These are phyloP conservation scores for Chouioia cunea DNA, from an alignment of 2,888 invertebrate species.

Conservation along the genomic window DNA sequence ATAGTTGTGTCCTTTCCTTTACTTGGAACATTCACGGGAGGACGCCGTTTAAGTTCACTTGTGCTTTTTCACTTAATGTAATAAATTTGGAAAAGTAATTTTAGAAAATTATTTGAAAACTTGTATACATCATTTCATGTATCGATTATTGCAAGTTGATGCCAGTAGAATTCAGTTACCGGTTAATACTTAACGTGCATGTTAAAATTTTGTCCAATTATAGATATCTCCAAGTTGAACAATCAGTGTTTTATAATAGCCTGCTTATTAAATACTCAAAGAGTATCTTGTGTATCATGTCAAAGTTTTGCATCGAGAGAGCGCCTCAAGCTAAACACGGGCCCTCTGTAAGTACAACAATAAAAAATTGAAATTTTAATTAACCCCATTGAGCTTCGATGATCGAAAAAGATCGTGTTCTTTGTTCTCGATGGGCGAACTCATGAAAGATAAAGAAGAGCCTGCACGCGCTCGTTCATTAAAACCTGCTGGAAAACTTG, in stretches of 20 bases:
- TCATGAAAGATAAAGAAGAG: background rate
- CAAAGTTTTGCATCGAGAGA: background rate
- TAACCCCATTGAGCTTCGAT: conserved; percentile 7
- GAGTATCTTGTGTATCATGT: too few relatives aligned
- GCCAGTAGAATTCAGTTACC: too few relatives aligned
- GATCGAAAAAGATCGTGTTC: conserved; percentile 16
- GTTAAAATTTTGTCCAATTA: too few relatives aligned
- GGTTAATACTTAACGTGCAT: too few relatives aligned
- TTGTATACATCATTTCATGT: too few relatives aligned
- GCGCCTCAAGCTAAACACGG: background rate
- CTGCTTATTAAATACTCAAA: too few relatives aligned
- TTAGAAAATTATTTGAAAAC: too few relatives aligned
- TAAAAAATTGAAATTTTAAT: conserved; percentile 39
- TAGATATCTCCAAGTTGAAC: too few relatives aligned
- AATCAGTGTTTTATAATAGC: too few relatives aligned
- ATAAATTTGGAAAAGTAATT: conserved; percentile 15
- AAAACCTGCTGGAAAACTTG: conserved; percentile 35
- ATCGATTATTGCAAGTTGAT: too few relatives aligned
- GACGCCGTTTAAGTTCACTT: background rate
- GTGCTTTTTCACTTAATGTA: background rate
- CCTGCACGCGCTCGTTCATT: conserved; percentile 32
- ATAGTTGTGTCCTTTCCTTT: background rate
- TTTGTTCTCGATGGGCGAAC: background rate
- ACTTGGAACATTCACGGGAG: background rate
- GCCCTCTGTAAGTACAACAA: background rate